Percentiles rank a stretch among this genome's conserved stretches.
Evolutionary conservation across 2,888 invertebrate genomes (phyloP).

Genomic region (Eupithecia exiguata): DNA sequence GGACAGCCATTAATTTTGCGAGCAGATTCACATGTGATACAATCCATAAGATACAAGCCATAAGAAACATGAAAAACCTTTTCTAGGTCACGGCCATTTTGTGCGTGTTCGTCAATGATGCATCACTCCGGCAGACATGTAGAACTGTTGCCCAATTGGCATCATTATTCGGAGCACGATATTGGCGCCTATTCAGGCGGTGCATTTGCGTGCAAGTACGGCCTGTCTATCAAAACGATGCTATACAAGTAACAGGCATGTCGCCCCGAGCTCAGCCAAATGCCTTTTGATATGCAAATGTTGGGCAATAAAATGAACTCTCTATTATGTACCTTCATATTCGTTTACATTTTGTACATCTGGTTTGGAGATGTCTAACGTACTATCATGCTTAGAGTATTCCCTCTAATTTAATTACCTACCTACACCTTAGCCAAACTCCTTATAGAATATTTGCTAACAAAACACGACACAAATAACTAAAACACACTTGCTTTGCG

Average conservation of each 20-base stretch:
- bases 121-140: conserved; percentile 48
- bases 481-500: too few species aligned
- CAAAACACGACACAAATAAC: too few species aligned
- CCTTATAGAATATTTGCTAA: too few species aligned
- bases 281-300: conserved; percentile 57
- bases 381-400: not conserved
- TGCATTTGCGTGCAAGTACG: conserved; percentile 56
- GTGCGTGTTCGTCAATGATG: conserved; percentile 50
- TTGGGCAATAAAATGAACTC: conserved; percentile 53
- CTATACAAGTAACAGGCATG: conserved; percentile 55
- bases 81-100: conserved; percentile 56
- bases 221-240: conserved; percentile 55
- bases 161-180: conserved; percentile 65
- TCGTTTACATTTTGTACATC: conserved; percentile 13
- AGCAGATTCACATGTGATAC: conserved; percentile 37
- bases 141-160: conserved; percentile 62
- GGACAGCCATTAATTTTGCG: conserved; percentile 31
- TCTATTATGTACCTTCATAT: conserved; percentile 24
- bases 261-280: conserved; percentile 48
- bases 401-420: not conserved
- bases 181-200: conserved; percentile 64
- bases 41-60: too few species aligned
- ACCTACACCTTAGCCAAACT: not conserved
- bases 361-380: conserved; percentile 1
- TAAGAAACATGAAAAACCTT: conserved; percentile 31